Base-by-base conservation (phyloP, 2,797 vertebrate species). In the Pogonophryne albipinna region DNA sequence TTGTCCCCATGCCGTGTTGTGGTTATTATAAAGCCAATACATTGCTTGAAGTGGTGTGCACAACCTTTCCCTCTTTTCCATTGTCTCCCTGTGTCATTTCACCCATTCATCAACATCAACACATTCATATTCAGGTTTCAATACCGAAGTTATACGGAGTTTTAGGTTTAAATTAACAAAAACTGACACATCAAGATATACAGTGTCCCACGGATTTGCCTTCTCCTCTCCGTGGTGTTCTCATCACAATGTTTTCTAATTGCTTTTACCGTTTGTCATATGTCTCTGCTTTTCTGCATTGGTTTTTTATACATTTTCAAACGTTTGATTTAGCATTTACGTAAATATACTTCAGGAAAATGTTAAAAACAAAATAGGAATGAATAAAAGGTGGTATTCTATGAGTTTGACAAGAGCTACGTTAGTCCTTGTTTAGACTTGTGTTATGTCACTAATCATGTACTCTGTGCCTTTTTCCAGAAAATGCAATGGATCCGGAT, bases 401-500 rank as follows among this genome's bases (percentile, higher is more conserved):
- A 17, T 38, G 16, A 44, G 10, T 34, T 38, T 63, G 16, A 47
- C 14, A 5, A 6, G 6, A 64, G 46, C 44, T 55, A 7, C n/a
- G 27, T 44, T 42, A 31, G 14, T 63, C 58, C 4, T 69, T 34
- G 3, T 55, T 68, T 34, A 55, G 1, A 44, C n/a, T 41, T 41
- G 42, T 51, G 59, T 70, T 46, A 14, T 46, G 12, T 50, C 12
- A 73, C 68, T 87, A 66, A 86, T 71, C 27, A 58, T 85, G 44
- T 85, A 61, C 94, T 83, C 88, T 95, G 87, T 85, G 72, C 2
- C 67, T 67, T 93, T 93, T 20, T 12, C 2, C 95, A 99, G 98
- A 96, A 83, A 88, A 92, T 85, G 85, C 88, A 55, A 85, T 91
- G 73, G 94, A 96, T 89, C 93, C 93, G 83, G 94, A 94, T 82